Evolutionary conservation across 2,888 invertebrate species (phyloP).

Genomic region (Mamestra brassicae): DNA sequence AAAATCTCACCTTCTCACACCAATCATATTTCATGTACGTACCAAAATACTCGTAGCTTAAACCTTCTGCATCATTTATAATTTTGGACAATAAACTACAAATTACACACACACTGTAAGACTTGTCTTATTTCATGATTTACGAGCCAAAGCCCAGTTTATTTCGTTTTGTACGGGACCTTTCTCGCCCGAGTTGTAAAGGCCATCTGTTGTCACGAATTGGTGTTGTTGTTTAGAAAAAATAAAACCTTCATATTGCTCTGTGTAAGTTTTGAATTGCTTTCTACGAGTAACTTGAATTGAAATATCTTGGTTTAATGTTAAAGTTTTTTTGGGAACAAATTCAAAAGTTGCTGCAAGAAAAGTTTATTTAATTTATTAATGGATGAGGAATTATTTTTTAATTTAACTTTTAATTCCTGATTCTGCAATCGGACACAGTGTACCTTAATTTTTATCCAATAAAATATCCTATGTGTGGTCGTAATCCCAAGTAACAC

Average conservation of each 20-base stretch:
- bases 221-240: constrained; percentile 24
- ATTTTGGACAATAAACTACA: constrained; percentile 45
- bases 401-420: too few species aligned
- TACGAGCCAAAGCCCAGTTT: constrained; percentile 32
- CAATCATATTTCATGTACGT: background rate
- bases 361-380: too few species aligned
- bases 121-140: constrained; percentile 49
- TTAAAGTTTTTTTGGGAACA: background rate
- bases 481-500: too few species aligned
- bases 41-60: background rate
- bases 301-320: background rate
- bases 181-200: constrained; percentile 36
- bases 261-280: constrained; percentile 18
- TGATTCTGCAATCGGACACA: too few species aligned
- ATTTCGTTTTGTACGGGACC: constrained; percentile 39
- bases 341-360: too few species aligned
- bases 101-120: constrained; percentile 39
- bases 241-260: constrained; percentile 10
- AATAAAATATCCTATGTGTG: too few species aligned
- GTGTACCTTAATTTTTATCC: too few species aligned
- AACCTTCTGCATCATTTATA: constrained; percentile 21
- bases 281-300: background rate
- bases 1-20: background rate
- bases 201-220: constrained; percentile 42
- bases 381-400: too few species aligned